phyloP scores from a whole-genome alignment of 2,113 vertebrate genomes.

The Salvator merianae region DNA sequence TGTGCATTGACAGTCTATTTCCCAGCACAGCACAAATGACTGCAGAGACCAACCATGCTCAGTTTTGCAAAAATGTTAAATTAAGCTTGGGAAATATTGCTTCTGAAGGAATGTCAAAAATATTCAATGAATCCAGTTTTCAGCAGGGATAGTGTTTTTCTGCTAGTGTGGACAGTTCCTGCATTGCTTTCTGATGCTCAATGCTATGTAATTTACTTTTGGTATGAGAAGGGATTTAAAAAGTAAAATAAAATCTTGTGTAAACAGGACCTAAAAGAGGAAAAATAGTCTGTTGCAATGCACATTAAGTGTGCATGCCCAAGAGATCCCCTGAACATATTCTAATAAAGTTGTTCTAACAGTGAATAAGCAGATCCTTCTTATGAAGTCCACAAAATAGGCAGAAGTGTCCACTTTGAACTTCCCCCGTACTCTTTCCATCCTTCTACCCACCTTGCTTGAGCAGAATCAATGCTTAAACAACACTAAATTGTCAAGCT shows the following conservation, averaged over 20 bases:
- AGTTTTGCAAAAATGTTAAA: background rate
- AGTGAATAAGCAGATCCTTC: background rate
- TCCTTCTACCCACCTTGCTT: background rate
- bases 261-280: too few relatives aligned
- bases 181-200: background rate
- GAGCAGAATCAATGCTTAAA: constrained; percentile 17
- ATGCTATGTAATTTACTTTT: background rate
- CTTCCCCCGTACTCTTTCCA: background rate
- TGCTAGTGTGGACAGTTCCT: background rate
- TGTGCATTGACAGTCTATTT: background rate
- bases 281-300: background rate
- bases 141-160: background rate
- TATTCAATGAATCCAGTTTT: background rate
- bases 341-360: too few relatives aligned
- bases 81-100: background rate
- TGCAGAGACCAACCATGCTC: background rate
- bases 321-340: too few relatives aligned
- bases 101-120: background rate
- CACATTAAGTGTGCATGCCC: background rate
- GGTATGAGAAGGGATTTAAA: too few relatives aligned
- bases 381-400: constrained; percentile 17
- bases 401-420: background rate
- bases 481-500: constrained; percentile 42
- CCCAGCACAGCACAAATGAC: background rate
- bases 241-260: too few relatives aligned